Conservation (phyloP, 2,113 vertebrate species). For the Erinaceus europaeus region DNA sequence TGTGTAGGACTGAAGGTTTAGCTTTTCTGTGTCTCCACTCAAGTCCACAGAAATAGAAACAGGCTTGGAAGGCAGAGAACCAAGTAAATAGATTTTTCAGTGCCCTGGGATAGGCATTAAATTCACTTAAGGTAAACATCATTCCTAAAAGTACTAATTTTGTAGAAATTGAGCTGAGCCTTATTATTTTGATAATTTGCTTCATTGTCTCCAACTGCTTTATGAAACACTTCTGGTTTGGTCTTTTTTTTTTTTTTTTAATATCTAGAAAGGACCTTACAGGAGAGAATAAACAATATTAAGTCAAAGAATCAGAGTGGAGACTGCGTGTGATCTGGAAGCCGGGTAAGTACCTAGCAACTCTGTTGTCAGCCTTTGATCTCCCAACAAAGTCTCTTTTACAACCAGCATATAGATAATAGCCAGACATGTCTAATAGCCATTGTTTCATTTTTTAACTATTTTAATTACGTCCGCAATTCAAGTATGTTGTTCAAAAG, state of each 20-base stretch:
- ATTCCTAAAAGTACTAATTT: neutral
- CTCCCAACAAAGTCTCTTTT: too few relatives aligned
- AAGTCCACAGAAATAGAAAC: neutral
- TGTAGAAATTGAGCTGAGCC: neutral
- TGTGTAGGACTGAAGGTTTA: neutral
- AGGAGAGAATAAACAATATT: neutral
- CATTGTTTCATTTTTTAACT: too few relatives aligned
- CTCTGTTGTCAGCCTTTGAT: neutral
- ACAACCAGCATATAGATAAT: too few relatives aligned
- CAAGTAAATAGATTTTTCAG: slow-evolving; percentile 46
- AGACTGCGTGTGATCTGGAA: neutral
- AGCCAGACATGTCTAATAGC: too few relatives aligned
- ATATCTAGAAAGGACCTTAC: neutral
- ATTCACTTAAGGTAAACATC: slow-evolving; percentile 21
- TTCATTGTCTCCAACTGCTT: neutral
- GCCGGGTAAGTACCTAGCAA: neutral
- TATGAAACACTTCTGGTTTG: slow-evolving; percentile 5
- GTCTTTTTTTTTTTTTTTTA: too few relatives aligned
- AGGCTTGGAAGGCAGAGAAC: neutral
- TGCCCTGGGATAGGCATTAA: neutral
- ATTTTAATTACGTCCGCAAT: too few relatives aligned
- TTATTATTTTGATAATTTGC: slow-evolving; percentile 9
- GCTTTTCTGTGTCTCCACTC: neutral
- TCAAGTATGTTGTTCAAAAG: too few relatives aligned
- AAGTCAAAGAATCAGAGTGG: neutral